phyloP scores from a whole-genome alignment of 2,888 invertebrate species.

The Cheilosia soror region DNA sequence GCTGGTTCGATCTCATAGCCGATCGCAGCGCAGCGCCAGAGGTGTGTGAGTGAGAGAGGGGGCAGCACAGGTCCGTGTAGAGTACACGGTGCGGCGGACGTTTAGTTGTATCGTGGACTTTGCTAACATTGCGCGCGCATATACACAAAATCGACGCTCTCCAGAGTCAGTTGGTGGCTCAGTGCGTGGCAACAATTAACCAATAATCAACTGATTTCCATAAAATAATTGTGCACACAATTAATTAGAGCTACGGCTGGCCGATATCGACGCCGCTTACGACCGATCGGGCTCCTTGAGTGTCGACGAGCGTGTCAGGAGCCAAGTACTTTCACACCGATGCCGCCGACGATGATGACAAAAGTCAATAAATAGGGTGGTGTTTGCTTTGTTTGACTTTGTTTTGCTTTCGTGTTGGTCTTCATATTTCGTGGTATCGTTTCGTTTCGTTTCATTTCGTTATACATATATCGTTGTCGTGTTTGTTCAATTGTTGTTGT shows the following conservation, averaged over 20 bases:
- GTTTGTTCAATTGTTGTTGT: constrained; percentile 58
- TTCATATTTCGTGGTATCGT: constrained; percentile 62
- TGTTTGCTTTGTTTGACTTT: constrained; percentile 73
- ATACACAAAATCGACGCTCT: constrained; percentile 75
- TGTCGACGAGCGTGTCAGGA: constrained; percentile 63
- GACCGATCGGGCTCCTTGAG: constrained; percentile 21
- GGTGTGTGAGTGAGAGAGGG: constrained; percentile 75
- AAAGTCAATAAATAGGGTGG: constrained; percentile 75
- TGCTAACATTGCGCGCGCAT: constrained; percentile 84
- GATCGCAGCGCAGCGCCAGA: constrained; percentile 50
- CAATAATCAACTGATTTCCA: constrained; percentile 68
- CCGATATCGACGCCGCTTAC: constrained; percentile 26
- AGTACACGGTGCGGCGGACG: constrained; percentile 83
- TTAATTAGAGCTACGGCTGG: constrained; percentile 65
- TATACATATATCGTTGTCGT: constrained; percentile 33
- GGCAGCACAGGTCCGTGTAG: constrained; percentile 83
- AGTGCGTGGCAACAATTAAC: constrained; percentile 75
- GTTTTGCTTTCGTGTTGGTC: constrained; percentile 70
- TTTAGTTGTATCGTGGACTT: constrained; percentile 84
- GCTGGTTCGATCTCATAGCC: constrained; percentile 39
- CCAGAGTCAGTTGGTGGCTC: constrained; percentile 68
- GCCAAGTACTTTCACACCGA: constrained; percentile 74
- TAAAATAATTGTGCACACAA: constrained; percentile 71
- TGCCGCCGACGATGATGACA: constrained; percentile 68
- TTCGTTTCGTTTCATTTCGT: constrained; percentile 14